phyloP scores from a whole-genome alignment of 2,113 vertebrate genomes.

The Cygnus atratus region DNA sequence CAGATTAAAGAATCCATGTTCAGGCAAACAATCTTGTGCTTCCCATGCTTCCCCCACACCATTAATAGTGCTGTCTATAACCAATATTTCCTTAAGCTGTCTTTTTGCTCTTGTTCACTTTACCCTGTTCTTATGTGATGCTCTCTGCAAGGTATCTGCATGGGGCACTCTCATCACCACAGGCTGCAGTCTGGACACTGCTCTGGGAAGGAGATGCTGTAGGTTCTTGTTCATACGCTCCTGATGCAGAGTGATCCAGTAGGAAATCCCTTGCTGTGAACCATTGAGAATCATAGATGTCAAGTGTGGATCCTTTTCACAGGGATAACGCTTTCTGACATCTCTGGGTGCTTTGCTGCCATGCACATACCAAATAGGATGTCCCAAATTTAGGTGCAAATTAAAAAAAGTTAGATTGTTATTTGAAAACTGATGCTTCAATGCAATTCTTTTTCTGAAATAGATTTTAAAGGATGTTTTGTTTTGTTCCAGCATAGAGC shows the following conservation, averaged over 20 bases:
- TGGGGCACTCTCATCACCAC: background rate
- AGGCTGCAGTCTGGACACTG: background rate
- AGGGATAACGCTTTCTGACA: background rate
- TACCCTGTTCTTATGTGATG: background rate
- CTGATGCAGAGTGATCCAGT: background rate
- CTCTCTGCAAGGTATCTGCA: background rate
- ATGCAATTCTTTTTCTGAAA: background rate
- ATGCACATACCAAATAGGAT: background rate
- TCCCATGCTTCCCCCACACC: background rate
- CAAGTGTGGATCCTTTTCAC: background rate
- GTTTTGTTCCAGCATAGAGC: background rate
- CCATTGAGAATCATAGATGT: background rate
- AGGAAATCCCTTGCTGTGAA: background rate
- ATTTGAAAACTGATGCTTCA: background rate
- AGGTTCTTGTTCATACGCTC: background rate
- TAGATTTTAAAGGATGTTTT: background rate
- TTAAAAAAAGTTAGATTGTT: background rate
- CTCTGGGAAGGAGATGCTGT: background rate
- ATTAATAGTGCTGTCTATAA: background rate
- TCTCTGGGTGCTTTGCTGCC: background rate
- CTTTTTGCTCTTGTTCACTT: background rate
- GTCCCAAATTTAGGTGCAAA: background rate
- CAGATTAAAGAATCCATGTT: background rate
- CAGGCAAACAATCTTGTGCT: background rate
- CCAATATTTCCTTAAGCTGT: background rate